phyloP scores from a whole-genome alignment of 30 jellyfish, hydroid and myxozoan genomes.

The Hydra vulgaris region DNA sequence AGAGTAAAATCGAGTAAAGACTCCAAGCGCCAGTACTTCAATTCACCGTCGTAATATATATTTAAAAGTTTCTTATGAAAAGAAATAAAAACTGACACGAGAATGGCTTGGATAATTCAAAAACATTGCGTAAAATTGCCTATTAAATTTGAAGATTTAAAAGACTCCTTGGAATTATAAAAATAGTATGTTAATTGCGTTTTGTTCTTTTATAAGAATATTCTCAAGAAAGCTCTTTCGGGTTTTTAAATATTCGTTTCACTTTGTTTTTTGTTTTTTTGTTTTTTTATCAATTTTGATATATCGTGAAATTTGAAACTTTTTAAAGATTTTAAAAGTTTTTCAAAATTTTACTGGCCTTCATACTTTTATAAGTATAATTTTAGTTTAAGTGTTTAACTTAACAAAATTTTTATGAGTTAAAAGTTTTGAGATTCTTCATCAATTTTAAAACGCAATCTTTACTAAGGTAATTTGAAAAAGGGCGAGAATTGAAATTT shows the following conservation, averaged over 20 bases:
- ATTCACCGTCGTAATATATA: constrained; percentile 19
- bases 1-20: constrained; percentile 16
- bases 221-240: background rate
- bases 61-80: background rate
- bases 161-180: background rate
- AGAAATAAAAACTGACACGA: background rate
- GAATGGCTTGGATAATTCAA: background rate
- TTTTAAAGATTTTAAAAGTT: too few relatives aligned
- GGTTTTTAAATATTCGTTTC: background rate
- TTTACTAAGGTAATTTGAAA: too few relatives aligned
- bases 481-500: background rate
- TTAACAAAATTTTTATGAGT: too few relatives aligned
- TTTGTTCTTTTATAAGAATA: background rate
- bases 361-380: too few relatives aligned
- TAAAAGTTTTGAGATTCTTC: too few relatives aligned
- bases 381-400: too few relatives aligned
- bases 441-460: too few relatives aligned
- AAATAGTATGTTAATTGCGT: background rate
- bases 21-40: constrained; percentile 9
- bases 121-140: too few relatives aligned
- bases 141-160: too few relatives aligned
- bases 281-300: too few relatives aligned
- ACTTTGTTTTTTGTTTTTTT: too few relatives aligned
- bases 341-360: too few relatives aligned
- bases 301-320: background rate